Evolutionary conservation across 2,113 vertebrate genomes (phyloP).

Genomic region (Tenebrosternarchus preto): DNA sequence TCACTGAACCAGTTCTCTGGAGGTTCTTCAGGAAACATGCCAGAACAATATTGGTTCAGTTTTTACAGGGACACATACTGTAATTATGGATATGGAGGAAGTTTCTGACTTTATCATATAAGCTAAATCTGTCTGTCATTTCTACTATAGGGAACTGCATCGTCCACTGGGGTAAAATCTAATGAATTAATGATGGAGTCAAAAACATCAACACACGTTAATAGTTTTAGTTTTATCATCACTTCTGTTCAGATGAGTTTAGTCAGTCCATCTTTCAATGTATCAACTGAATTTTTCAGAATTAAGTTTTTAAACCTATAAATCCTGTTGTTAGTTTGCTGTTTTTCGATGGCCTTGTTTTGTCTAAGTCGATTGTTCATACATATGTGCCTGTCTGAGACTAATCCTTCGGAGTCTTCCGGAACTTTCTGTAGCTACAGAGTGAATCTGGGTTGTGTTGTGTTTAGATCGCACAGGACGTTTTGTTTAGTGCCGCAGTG

Average conservation of each 20-base stretch:
- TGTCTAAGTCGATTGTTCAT: constrained; percentile 8
- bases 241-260: no score
- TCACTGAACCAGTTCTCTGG: neutral
- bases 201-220: no score
- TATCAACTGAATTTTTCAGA: neutral
- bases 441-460: neutral
- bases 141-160: no score
- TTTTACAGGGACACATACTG: neutral
- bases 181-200: no score
- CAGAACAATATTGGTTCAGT: neutral
- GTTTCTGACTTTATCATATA: no score
- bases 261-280: neutral
- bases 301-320: neutral
- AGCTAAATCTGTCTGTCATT: no score
- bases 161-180: neutral
- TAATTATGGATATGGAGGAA: no score
- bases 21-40: neutral
- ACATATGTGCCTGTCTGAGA: constrained; percentile 4
- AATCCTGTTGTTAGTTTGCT: neutral
- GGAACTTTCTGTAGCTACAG: constrained; percentile 9
- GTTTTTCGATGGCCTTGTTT: neutral
- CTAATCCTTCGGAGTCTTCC: neutral
- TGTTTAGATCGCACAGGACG: constrained; percentile 1
- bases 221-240: no score
- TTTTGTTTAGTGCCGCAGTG: constrained; percentile 21